A percentile compares a stretch with the other conserved stretches of the same genome.
These are phyloP conservation scores for Vanessa atalanta DNA, from an alignment of 1,140 invertebrate genomes.

Conservation along the genomic window DNA sequence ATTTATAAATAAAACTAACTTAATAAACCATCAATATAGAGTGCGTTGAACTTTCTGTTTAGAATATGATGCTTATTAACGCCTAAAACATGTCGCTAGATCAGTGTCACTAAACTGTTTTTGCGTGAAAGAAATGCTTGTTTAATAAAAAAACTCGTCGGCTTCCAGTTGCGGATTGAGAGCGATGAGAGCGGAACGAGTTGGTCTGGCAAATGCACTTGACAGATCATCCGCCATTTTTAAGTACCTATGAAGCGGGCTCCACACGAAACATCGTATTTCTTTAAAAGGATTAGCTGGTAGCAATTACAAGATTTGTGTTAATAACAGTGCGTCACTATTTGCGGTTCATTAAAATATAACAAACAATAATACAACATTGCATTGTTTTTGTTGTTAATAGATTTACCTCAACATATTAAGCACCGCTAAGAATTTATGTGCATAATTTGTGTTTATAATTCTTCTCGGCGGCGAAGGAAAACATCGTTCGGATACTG, in stretches of 20 bases:
- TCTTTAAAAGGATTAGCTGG: not conserved
- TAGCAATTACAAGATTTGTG: conserved; percentile 4
- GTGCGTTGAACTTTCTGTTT: conserved; percentile 27
- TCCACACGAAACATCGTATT: conserved; percentile 27
- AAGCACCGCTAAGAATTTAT: too few species aligned
- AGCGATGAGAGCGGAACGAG: conserved; percentile 43
- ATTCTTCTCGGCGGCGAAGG: too few species aligned
- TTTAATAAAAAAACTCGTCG: conserved; percentile 39
- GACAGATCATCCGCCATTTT: conserved; percentile 44
- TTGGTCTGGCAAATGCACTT: conserved; percentile 40
- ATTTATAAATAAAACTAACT: not conserved
- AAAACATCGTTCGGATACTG: too few species aligned
- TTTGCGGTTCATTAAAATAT: not conserved
- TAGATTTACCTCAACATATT: too few species aligned
- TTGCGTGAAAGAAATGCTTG: conserved; percentile 37
- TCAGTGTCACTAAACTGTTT: conserved; percentile 36
- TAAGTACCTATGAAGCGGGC: conserved; percentile 35
- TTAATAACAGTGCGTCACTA: not conserved
- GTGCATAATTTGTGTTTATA: too few species aligned
- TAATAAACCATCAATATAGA: conserved; percentile 9
- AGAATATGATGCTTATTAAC: conserved; percentile 22
- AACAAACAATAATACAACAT: not conserved
- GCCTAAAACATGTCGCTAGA: conserved; percentile 27
- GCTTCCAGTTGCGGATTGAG: conserved; percentile 41
- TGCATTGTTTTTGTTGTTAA: too few species aligned